Conservation (phyloP, 2,888 invertebrate species). For the Drosophila eohydei region DNA sequence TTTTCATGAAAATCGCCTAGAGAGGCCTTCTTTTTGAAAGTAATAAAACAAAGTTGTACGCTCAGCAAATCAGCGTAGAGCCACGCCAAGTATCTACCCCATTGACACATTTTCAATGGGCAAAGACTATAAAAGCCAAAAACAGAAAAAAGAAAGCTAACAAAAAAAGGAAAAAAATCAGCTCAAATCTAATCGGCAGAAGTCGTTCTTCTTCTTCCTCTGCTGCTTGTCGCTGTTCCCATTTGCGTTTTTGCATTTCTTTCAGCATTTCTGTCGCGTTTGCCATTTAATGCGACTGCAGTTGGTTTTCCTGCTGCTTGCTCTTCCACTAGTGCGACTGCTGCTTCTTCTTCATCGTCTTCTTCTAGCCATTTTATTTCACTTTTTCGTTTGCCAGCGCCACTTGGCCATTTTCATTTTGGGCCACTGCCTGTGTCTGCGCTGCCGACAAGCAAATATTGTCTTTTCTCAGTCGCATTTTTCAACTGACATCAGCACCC, state of each 20-base stretch:
- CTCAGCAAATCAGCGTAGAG: background rate
- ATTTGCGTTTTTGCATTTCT: constrained; percentile 28
- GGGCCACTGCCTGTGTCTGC: constrained; percentile 43
- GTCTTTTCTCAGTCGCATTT: constrained; percentile 72
- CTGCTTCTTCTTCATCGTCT: constrained; percentile 13
- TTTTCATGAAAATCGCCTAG: background rate
- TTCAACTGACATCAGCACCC: constrained; percentile 50
- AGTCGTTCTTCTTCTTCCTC: constrained; percentile 17
- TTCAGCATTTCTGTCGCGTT: constrained; percentile 42
- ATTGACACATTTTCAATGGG: background rate
- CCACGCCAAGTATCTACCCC: background rate
- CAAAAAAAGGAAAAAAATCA: constrained; percentile 5
- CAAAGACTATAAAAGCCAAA: constrained; percentile 5
- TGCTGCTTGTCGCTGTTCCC: constrained; percentile 12
- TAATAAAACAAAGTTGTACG: background rate
- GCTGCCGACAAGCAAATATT: constrained; percentile 72
- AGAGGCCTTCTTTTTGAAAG: too few species aligned
- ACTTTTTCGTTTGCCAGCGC: constrained; percentile 31
- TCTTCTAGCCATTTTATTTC: constrained; percentile 54
- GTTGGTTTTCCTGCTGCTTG: constrained; percentile 20
- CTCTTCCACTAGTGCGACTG: constrained; percentile 10
- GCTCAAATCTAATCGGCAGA: constrained; percentile 57
- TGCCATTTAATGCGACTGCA: constrained; percentile 61
- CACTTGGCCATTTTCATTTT: constrained; percentile 63
- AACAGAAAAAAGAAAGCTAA: constrained; percentile 1